Conservation (phyloP, 2,113 vertebrate genomes). For the Equus przewalskii region DNA sequence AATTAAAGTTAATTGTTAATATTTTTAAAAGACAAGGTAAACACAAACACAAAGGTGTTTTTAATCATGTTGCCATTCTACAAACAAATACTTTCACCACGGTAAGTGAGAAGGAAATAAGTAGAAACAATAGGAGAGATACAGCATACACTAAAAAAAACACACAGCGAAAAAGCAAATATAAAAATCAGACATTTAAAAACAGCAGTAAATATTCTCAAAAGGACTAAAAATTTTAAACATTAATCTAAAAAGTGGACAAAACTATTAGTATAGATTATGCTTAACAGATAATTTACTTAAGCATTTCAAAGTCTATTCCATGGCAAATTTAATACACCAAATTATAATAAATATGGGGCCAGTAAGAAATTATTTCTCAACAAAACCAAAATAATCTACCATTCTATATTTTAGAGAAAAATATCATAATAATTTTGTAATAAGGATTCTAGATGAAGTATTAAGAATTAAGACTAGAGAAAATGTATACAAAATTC, state of each 20-base stretch:
- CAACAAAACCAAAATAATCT: constrained; percentile 30
- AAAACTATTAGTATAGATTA: neutral
- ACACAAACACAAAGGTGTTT: neutral
- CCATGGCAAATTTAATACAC: constrained; percentile 4
- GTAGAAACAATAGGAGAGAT: neutral
- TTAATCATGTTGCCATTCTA: constrained; percentile 23
- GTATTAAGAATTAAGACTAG: constrained; percentile 16
- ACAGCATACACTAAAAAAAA: neutral
- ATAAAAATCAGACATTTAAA: constrained; percentile 16
- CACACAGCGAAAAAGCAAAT: neutral
- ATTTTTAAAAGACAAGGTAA: constrained; percentile 16
- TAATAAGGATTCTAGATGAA: neutral
- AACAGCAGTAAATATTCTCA: neutral
- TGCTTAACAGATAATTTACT: neutral
- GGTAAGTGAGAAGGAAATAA: neutral
- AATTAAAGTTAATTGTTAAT: constrained; percentile 3
- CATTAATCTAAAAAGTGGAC: neutral
- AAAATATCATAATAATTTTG: neutral
- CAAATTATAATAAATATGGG: neutral
- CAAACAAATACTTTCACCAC: neutral
- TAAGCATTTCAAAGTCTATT: neutral
- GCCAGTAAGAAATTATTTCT: neutral
- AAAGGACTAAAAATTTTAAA: constrained; percentile 7
- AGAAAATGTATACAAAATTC: neutral
- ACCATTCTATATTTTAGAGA: neutral